Evolutionary conservation across 2,113 vertebrate species (phyloP).

Genomic region (Delphinus delphis): DNA sequence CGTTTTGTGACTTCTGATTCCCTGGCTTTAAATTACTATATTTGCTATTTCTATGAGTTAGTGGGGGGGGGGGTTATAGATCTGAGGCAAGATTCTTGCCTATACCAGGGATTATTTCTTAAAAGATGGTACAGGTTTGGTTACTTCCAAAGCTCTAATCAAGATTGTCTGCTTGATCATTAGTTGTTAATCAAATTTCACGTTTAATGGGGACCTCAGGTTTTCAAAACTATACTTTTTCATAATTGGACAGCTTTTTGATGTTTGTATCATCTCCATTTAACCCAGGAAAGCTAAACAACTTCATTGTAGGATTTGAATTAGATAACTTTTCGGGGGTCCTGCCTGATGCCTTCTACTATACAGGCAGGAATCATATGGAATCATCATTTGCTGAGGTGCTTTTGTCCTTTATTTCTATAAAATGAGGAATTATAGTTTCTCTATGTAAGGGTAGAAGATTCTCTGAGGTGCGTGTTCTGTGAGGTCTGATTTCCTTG

Average conservation of each 20-base stretch:
- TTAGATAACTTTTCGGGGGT: background rate
- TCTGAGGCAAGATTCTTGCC: background rate
- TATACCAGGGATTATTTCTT: background rate
- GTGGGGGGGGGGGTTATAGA: fast-evolving
- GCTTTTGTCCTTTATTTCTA: background rate
- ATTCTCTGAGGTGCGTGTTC: background rate
- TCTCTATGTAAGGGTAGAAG: background rate
- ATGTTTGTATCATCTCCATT: background rate
- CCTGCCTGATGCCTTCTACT: background rate
- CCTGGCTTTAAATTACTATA: background rate
- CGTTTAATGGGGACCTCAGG: background rate
- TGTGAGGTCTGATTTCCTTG: slow-evolving; percentile 1
- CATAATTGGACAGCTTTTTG: background rate
- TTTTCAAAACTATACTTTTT: background rate
- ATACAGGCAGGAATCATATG: background rate
- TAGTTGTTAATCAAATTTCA: background rate
- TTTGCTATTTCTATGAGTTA: background rate
- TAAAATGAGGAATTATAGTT: slow-evolving; percentile 30
- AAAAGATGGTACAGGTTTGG: background rate
- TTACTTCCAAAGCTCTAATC: background rate
- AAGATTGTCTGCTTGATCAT: background rate
- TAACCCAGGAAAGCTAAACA: background rate
- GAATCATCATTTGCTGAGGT: background rate
- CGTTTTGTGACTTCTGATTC: slow-evolving; percentile 9
- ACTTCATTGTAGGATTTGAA: background rate